Conservation (phyloP, 2,113 vertebrate genomes). For the Oryctolagus cuniculus region DNA sequence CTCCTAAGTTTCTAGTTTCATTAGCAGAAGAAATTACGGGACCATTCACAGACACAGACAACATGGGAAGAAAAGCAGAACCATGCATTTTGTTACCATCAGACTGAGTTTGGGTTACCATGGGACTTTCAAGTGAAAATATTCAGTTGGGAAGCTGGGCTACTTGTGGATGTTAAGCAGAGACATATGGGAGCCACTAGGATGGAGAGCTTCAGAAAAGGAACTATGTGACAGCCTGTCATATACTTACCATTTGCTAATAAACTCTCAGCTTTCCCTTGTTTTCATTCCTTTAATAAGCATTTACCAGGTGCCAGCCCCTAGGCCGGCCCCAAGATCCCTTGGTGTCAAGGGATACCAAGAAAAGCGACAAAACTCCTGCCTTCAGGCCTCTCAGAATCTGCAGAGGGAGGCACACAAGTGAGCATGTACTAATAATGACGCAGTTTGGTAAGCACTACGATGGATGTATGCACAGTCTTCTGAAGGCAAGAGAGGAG, state of each 20-base stretch:
- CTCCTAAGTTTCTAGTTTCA: constrained; percentile 26
- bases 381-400: constrained; percentile 13
- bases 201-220: not conserved
- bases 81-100: constrained; percentile 1
- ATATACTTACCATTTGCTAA: not conserved
- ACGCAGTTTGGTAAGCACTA: not conserved
- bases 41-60: not conserved
- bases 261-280: constrained; percentile 13
- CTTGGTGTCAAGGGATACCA: not conserved
- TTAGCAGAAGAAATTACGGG: not conserved
- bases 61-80: constrained; percentile 1
- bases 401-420: not conserved
- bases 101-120: constrained; percentile 21
- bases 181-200: not conserved
- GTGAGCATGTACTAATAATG: not conserved
- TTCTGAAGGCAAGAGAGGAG: not conserved
- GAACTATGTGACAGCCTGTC: not conserved
- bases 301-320: not conserved
- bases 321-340: not conserved
- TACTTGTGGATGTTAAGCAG: not conserved
- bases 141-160: not conserved
- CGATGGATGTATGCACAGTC: not conserved
- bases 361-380: not conserved
- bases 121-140: constrained; percentile 20
- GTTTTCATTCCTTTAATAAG: constrained; percentile 17